These are phyloP conservation scores for Sinosuthora webbiana DNA, from an alignment of 2,113 vertebrate genomes.

Conservation along the genomic window DNA sequence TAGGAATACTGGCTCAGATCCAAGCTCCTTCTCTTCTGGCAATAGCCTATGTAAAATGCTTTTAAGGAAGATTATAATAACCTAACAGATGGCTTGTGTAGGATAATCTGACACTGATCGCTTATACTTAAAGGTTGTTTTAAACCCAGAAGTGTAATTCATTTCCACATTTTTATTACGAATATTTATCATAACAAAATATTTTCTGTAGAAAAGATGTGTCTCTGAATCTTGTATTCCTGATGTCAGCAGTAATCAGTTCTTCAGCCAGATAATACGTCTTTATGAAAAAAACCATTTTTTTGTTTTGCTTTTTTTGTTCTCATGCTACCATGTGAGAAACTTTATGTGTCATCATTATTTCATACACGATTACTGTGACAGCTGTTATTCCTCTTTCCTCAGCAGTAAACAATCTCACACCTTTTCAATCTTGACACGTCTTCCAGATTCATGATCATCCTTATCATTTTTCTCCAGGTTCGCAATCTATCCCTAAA, in stretches of 20 bases:
- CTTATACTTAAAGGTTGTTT: slow-evolving; percentile 39
- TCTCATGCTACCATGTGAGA: background rate
- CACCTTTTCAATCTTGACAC: background rate
- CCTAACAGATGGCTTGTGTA: slow-evolving; percentile 58
- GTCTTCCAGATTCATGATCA: background rate
- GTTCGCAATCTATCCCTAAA: background rate
- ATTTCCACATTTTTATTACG: background rate
- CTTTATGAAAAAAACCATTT: background rate
- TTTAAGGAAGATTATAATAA: slow-evolving; percentile 33
- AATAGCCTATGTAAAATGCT: slow-evolving; percentile 12
- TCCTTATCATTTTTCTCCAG: background rate
- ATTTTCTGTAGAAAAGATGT: background rate
- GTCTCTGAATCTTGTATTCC: background rate
- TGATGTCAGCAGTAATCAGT: background rate
- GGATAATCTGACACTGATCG: slow-evolving; percentile 34
- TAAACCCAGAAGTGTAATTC: slow-evolving; percentile 11
- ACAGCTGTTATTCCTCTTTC: slow-evolving; percentile 12
- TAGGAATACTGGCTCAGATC: background rate
- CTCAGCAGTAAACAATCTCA: background rate
- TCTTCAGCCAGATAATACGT: background rate
- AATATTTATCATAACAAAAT: slow-evolving; percentile 7
- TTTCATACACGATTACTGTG: background rate
- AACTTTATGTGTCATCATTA: background rate
- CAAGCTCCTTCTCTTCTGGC: slow-evolving; percentile 40
- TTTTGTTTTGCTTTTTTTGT: background rate